A percentile compares a stretch with the other conserved stretches of the same genome.
Conservation (phyloP, 1,140 invertebrate species). For the Drosophila saltans region DNA sequence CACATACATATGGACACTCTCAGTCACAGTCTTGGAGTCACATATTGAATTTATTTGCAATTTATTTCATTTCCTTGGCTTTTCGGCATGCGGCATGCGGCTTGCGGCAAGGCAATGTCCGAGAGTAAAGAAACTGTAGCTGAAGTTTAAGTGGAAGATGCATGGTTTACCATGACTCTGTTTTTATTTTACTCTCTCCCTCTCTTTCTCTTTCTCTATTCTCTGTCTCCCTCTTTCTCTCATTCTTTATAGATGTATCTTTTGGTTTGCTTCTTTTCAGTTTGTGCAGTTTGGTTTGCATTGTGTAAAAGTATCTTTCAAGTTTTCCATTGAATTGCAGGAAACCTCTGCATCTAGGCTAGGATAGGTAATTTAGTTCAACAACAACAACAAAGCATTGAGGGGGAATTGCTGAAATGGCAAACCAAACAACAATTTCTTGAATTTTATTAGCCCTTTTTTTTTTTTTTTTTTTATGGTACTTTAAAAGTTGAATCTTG, state of each 20-base stretch:
- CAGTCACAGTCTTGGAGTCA: constrained; percentile 38
- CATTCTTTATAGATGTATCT: background rate
- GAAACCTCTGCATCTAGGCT: background rate
- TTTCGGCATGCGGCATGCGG: constrained; percentile 48
- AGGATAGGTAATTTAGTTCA: constrained; percentile 6
- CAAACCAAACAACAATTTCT: background rate
- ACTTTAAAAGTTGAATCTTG: background rate
- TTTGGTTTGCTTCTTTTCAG: background rate
- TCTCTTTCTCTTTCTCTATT: background rate
- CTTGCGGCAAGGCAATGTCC: constrained; percentile 20
- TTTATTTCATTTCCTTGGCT: constrained; percentile 78
- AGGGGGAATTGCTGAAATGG: background rate
- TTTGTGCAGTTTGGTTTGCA: constrained; percentile 2
- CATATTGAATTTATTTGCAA: constrained; percentile 80
- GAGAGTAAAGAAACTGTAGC: constrained; percentile 15
- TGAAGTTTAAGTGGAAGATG: constrained; percentile 41
- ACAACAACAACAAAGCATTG: background rate
- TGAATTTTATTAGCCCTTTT: background rate
- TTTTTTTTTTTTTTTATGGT: background rate
- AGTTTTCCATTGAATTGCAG: constrained; percentile 7
- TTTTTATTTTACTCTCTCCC: background rate
- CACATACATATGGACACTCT: constrained; percentile 25
- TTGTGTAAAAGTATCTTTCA: background rate
- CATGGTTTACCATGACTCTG: constrained; percentile 28
- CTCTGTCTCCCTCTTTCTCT: background rate